Conservation (phyloP, 2,888 invertebrate species). For the Aelia acuminata region DNA sequence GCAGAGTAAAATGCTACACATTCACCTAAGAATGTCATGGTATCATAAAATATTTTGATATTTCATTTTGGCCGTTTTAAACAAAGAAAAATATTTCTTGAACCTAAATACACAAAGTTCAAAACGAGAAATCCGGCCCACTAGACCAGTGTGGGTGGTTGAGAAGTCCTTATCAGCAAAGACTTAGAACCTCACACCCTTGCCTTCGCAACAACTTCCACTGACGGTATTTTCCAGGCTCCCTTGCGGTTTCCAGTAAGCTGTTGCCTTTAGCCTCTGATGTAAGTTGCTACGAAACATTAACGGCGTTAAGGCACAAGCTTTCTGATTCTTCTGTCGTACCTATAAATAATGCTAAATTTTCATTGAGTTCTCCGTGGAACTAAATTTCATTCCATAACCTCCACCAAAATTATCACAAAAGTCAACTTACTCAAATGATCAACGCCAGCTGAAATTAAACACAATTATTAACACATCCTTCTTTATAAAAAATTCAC, state of each 20-base stretch:
- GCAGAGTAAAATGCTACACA: too few species aligned
- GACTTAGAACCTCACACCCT: background rate
- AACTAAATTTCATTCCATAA: background rate
- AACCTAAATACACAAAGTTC: too few species aligned
- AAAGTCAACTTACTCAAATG: too few species aligned
- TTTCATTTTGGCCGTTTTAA: too few species aligned
- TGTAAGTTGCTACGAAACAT: background rate
- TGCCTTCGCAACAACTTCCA: background rate
- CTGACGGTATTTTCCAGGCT: background rate
- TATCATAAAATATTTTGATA: too few species aligned
- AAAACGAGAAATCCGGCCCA: too few species aligned
- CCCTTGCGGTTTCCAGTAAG: background rate
- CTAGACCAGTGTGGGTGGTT: background rate
- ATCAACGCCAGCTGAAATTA: too few species aligned
- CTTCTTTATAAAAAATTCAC: too few species aligned
- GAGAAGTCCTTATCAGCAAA: background rate
- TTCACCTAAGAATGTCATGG: too few species aligned
- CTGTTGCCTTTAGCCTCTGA: background rate
- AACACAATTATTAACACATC: too few species aligned
- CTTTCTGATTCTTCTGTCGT: background rate
- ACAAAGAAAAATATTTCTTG: too few species aligned
- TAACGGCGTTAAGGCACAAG: background rate
- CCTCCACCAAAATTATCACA: background rate
- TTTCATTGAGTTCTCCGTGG: background rate
- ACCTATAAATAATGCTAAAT: too few species aligned